Evolutionary conservation across 2,797 vertebrate genomes (phyloP).

Genomic region (Sus cebifrons): DNA sequence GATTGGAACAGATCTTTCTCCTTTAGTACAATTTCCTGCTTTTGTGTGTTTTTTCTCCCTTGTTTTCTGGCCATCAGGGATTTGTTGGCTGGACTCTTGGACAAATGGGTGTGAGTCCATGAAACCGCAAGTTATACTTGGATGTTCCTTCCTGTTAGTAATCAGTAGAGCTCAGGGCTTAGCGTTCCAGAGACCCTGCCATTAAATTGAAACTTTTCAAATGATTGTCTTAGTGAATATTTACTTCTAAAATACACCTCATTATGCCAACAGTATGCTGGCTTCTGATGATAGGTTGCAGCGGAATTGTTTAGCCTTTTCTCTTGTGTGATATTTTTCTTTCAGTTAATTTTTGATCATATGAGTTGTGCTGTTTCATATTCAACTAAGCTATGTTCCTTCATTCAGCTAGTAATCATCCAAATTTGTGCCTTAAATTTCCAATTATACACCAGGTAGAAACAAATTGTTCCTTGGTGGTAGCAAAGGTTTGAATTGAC

Average conservation of each 20-base stretch:
- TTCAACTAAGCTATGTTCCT: neutral
- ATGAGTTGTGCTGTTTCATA: conserved; percentile 22
- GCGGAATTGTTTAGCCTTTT: neutral
- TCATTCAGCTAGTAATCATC: conserved; percentile 65
- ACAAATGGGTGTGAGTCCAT: neutral
- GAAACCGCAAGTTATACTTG: neutral
- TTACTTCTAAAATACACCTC: conserved; percentile 37
- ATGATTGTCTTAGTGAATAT: conserved; percentile 3
- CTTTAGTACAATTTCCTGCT: neutral
- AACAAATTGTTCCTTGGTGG: conserved; percentile 55
- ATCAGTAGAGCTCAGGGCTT: neutral
- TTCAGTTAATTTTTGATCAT: conserved; percentile 62
- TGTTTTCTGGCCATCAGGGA: neutral
- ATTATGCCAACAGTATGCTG: neutral
- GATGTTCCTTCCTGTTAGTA: neutral
- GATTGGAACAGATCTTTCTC: neutral
- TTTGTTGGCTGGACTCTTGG: conserved; percentile 16
- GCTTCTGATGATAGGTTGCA: conserved; percentile 57
- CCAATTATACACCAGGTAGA: conserved; percentile 27
- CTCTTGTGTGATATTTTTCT: conserved; percentile 39
- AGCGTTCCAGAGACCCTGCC: neutral
- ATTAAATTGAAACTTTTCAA: conserved; percentile 42
- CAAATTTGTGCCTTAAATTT: conserved; percentile 64
- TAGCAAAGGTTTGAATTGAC: conserved; percentile 41
- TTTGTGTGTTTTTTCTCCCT: neutral